Base-by-base conservation (phyloP, 2,888 invertebrate species). In the Eilema caniola region DNA sequence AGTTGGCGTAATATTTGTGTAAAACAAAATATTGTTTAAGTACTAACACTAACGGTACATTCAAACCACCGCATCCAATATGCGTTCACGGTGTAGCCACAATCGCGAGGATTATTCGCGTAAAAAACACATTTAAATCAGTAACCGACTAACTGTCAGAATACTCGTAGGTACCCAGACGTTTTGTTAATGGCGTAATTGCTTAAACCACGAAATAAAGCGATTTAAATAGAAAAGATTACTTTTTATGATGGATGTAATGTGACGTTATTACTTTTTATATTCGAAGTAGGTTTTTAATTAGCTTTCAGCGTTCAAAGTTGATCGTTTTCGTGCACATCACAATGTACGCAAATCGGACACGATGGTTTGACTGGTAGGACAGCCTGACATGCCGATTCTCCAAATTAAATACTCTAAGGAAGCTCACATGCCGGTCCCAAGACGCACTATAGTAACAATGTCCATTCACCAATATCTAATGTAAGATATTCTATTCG, bases 341-440 rank as follows among this genome's bases (percentile, higher is more conserved):
- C 10, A 53, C 20, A 7, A 20, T 53, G 8, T 61, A 61, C 61
- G 31, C 61, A 61, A 61, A 10, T 1, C 33, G 61, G 28, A 31
- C 61, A n/a, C 20, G 59, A 16, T 59, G 14, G 16, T 61, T 61
- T 28, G 25, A 31, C 68, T 61, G 70, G 77, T 66, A 65, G 69
- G 69, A 74, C 72, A 69, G 60, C 28, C 63, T 70, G 41, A 73
- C 60, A 79, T 74, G 77, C 72, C 66, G 23, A 33, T 70, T 76
- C 64, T 68, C 66, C 67, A 62, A 69, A 76, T 64, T 28, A 76
- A 74, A 61, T 76, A 72, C 70, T 59, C 72, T 72, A 70, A 78
- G 78, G 75, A 80, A 85, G 82, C 83, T 75, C 76, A 78, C 87
- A 86, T 88, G 87, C 87, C 80, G 83, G 82, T 81, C 84, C 86